Base-by-base conservation (phyloP, 2,888 invertebrate genomes). In the Pristionchus japonicus region DNA sequence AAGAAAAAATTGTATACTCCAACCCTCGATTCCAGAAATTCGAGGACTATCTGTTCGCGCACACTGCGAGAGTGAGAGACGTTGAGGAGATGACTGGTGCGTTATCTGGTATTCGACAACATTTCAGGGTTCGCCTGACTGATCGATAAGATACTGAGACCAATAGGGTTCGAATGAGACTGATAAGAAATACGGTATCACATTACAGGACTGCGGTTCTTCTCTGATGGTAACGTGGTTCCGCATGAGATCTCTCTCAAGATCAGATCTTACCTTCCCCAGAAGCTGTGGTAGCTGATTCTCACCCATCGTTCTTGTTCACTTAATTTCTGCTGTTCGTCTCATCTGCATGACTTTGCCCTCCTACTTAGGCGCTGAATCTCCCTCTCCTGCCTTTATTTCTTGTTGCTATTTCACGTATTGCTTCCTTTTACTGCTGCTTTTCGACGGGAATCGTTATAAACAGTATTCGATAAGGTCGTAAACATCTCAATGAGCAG, bases 151-250 rank as follows among this genome's bases (percentile, higher is more conserved):
- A n/a, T n/a, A n/a, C n/a, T n/a, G n/a, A n/a, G n/a, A n/a, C n/a
- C n/a, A n/a, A n/a, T n/a, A n/a, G n/a, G n/a, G n/a, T n/a, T n/a
- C n/a, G n/a, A n/a, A n/a, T n/a, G n/a, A n/a, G n/a, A n/a, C n/a
- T n/a, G n/a, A n/a, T n/a, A n/a, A n/a, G n/a, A n/a, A n/a, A n/a
- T n/a, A n/a, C n/a, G n/a, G n/a, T n/a, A n/a, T n/a, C n/a, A n/a
- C n/a, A n/a, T n/a, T n/a, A 13, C 49, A 83, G 83, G 83, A 64
- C 85, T 85, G 31, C 86, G 74, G 0, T 86, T 86, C 86, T 86
- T 86, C 74, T 23, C 86, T 34, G 86, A 86, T 74, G 13, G 49
- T 6, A 47, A 74, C 27, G 52, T 74, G 3, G 86, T 86, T 31
- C 86, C 86, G 23, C 86, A 49, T 23, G 70, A 86, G 15, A 47